Conservation (phyloP, 2,888 invertebrate species). For the Cephus spinipes region DNA sequence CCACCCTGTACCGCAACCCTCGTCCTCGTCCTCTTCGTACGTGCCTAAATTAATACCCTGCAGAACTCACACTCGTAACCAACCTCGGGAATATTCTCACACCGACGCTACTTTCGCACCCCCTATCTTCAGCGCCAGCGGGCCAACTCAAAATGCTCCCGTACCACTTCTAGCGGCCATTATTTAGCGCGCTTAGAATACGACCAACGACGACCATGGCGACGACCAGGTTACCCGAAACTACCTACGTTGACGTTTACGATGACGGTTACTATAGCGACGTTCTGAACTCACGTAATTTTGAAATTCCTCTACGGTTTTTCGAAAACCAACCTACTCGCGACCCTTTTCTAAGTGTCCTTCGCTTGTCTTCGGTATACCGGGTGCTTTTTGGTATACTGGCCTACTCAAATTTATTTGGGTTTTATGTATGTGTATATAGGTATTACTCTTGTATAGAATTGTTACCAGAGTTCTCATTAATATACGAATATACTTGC, state of each 20-base stretch:
- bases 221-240: neutral
- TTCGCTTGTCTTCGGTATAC: neutral
- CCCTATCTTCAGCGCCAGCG: conserved; percentile 19
- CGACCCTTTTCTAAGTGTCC: neutral
- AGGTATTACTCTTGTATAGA: neutral
- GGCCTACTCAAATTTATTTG: neutral
- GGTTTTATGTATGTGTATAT: neutral
- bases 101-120: conserved; percentile 40
- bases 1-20: neutral
- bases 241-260: neutral
- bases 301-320: neutral
- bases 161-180: conserved; percentile 63
- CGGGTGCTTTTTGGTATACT: neutral
- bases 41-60: conserved; percentile 62
- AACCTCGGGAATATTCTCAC: conserved; percentile 29
- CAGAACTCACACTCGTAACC: conserved; percentile 21
- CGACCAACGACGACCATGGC: conserved; percentile 27
- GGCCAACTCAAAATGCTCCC: conserved; percentile 32
- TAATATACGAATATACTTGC: neutral
- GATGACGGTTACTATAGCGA: neutral
- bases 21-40: conserved; percentile 24
- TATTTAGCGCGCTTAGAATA: conserved; percentile 65
- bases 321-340: neutral
- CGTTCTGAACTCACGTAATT: neutral
- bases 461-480: neutral